Percentiles rank a stretch among this genome's conserved stretches.
These are phyloP conservation scores for Hypolimnas misippus DNA, from an alignment of 2,888 invertebrate genomes.

Conservation along the genomic window DNA sequence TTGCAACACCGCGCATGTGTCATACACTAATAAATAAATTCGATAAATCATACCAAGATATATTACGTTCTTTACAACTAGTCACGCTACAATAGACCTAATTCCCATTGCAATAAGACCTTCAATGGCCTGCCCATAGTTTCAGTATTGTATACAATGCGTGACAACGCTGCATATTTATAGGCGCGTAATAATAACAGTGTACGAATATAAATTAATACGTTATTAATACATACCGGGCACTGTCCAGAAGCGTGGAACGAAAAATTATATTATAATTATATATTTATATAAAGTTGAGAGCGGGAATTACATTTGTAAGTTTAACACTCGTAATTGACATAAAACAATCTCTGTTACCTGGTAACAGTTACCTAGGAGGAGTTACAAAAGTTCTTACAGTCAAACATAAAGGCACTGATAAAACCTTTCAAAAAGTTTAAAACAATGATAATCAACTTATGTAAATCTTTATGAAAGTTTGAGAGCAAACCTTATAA, in stretches of 20 bases:
- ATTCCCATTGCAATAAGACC: background rate
- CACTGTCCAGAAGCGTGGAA: conserved; percentile 64
- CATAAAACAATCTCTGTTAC: background rate
- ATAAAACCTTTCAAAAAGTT: too few species aligned
- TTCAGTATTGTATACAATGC: background rate
- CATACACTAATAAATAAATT: conserved; percentile 9
- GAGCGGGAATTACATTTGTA: too few species aligned
- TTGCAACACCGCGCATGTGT: background rate
- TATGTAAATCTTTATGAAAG: too few species aligned
- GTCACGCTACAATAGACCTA: background rate
- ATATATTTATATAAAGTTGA: background rate
- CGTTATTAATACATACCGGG: conserved; percentile 65
- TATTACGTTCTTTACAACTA: background rate
- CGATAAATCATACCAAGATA: background rate
- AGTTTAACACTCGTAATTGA: too few species aligned
- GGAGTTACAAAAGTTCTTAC: too few species aligned
- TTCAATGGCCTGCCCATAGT: background rate
- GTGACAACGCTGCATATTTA: conserved; percentile 39
- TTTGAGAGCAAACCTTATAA: too few species aligned
- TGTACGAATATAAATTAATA: conserved; percentile 50
- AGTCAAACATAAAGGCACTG: too few species aligned
- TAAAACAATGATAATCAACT: too few species aligned
- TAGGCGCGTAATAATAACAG: conserved; percentile 44
- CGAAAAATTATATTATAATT: conserved; percentile 30
- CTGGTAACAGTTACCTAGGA: too few species aligned